Percentiles rank a stretch among this genome's conserved stretches.
Evolutionary conservation across 2,888 invertebrate genomes (phyloP).

Genomic region (Creontiades dilutus): DNA sequence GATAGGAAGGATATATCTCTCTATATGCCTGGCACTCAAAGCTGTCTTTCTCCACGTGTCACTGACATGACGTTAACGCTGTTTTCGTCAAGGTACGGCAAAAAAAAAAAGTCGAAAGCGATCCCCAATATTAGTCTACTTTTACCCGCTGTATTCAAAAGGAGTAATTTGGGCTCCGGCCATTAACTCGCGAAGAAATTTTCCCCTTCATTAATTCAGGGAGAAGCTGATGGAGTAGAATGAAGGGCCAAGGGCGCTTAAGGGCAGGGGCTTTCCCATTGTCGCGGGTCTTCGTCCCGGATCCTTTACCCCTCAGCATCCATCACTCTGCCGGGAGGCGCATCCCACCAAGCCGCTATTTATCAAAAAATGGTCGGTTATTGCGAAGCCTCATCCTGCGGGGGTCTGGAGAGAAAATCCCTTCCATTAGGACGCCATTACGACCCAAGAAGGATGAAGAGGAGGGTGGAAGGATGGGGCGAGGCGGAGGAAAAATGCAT

Average conservation of each 20-base stretch:
- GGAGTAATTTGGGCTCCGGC: conserved; percentile 46
- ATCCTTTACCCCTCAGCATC: neutral
- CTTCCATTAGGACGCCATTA: conserved; percentile 64
- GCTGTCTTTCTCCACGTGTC: neutral
- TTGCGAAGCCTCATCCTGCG: conserved; percentile 25
- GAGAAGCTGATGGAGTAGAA: conserved; percentile 44
- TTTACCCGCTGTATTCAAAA: conserved; percentile 30
- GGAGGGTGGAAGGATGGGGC: neutral
- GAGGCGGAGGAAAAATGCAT: conserved; percentile 52
- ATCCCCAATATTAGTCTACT: neutral
- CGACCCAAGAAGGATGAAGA: neutral
- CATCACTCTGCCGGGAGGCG: neutral
- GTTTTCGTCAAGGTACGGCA: neutral
- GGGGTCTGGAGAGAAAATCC: conserved; percentile 44
- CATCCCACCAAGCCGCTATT: conserved; percentile 56
- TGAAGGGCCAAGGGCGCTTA: conserved; percentile 54
- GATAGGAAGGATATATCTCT: no score
- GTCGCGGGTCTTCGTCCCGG: conserved; percentile 24
- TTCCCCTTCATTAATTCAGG: conserved; percentile 65
- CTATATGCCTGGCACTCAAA: no score
- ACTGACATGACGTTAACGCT: neutral
- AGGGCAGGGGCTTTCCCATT: conserved; percentile 54
- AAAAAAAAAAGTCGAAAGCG: conserved; percentile 8
- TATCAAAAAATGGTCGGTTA: conserved; percentile 66
- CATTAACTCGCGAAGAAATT: conserved; percentile 62